A percentile compares a stretch with the other conserved stretches of the same genome.
phyloP scores from a whole-genome alignment of 2,888 invertebrate species.

The Pegoplata infirma region DNA sequence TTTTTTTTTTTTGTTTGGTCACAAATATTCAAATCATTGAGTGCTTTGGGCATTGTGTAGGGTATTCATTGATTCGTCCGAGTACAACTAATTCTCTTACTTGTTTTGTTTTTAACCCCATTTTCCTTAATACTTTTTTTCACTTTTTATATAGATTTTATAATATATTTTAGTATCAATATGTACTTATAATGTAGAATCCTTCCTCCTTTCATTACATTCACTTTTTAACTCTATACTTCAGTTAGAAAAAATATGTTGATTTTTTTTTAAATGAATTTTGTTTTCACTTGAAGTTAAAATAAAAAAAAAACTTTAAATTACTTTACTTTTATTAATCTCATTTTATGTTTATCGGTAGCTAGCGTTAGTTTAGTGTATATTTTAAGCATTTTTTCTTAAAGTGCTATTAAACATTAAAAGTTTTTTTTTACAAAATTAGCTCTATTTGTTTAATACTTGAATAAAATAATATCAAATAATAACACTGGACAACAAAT shows the following conservation, averaged over 20 bases:
- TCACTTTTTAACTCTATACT: constrained; percentile 18
- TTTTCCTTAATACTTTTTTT: neutral
- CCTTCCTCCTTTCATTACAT: constrained; percentile 14
- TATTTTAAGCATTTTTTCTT: constrained; percentile 22
- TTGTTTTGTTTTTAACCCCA: neutral
- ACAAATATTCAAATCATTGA: too few species aligned
- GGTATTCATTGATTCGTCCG: too few species aligned
- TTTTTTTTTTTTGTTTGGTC: too few species aligned
- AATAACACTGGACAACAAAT: too few species aligned
- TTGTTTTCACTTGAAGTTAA: neutral
- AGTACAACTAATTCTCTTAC: too few species aligned
- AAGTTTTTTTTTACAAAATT: constrained; percentile 13
- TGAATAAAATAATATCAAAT: too few species aligned
- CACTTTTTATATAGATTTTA: constrained; percentile 1
- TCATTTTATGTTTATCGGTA: constrained; percentile 37
- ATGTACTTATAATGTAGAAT: constrained; percentile 23
- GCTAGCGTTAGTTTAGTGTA: constrained; percentile 20
- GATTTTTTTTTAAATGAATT: constrained; percentile 13
- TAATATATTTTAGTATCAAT: constrained; percentile 24
- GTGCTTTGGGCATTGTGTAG: too few species aligned
- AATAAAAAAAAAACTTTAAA: constrained; percentile 36
- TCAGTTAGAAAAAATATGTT: constrained; percentile 34
- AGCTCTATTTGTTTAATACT: too few species aligned
- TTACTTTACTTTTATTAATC: constrained; percentile 46
- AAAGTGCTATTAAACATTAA: constrained; percentile 36